These are phyloP conservation scores for Astyanax mexicanus DNA, from an alignment of 2,797 vertebrate species.

Conservation along the genomic window DNA sequence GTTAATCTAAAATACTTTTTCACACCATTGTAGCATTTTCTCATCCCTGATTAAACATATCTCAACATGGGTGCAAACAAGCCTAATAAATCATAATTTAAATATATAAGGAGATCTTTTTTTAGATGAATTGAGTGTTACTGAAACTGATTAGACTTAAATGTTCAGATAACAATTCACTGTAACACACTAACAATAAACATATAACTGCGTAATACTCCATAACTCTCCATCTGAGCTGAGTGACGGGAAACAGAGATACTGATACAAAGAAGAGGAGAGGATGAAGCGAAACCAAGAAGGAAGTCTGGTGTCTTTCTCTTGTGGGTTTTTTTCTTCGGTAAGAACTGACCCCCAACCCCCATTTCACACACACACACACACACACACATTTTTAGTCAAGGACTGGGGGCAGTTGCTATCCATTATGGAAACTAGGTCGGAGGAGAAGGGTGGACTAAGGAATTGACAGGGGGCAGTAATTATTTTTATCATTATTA, in stretches of 20 bases:
- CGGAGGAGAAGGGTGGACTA: constrained; percentile 71
- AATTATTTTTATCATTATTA: constrained; percentile 88
- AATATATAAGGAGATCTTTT: too few species aligned
- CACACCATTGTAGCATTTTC: too few species aligned
- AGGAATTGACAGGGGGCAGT: constrained; percentile 74
- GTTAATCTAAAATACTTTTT: too few species aligned
- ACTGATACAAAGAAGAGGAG: too few species aligned
- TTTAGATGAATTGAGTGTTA: too few species aligned
- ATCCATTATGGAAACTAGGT: constrained; percentile 83
- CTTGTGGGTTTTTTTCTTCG: constrained; percentile 71
- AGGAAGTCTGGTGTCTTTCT: constrained; percentile 61
- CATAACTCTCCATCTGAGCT: neutral
- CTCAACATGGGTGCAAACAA: too few species aligned
- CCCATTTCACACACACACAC: constrained; percentile 25
- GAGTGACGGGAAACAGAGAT: too few species aligned
- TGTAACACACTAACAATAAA: too few species aligned
- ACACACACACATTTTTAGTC: constrained; percentile 20
- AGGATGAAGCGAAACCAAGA: constrained; percentile 24
- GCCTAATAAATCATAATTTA: too few species aligned
- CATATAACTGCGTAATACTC: too few species aligned
- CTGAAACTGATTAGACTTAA: neutral
- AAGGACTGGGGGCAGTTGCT: constrained; percentile 76
- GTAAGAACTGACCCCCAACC: constrained; percentile 47
- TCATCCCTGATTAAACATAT: too few species aligned
- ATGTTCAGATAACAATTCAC: neutral